A percentile compares a stretch with the other conserved stretches of the same genome.
Conservation (phyloP, 2,888 invertebrate species). For the Notodromas monacha region DNA sequence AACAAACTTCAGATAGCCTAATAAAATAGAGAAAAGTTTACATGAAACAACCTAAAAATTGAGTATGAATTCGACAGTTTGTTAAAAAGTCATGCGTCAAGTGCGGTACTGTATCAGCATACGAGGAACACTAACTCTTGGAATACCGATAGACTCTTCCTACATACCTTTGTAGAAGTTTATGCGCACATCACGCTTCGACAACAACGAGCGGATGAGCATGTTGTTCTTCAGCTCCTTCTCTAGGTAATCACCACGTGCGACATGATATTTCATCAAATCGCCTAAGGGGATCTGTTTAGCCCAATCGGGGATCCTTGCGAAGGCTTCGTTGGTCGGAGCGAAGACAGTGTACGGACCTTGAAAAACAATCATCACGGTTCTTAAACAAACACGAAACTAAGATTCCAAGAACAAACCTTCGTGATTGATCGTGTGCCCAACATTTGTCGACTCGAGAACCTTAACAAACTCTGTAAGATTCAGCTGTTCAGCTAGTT, state of each 20-base stretch:
- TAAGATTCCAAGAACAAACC: neutral
- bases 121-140: too few relatives aligned
- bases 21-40: too few relatives aligned
- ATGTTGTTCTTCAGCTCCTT: slow-evolving; percentile 9
- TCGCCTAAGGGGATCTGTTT: slow-evolving; percentile 5
- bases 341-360: neutral
- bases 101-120: too few relatives aligned
- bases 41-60: too few relatives aligned
- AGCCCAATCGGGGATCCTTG: slow-evolving; percentile 4
- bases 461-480: neutral
- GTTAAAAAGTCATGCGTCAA: too few relatives aligned
- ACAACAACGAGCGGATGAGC: slow-evolving; percentile 8
- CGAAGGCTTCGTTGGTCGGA: neutral
- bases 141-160: too few relatives aligned
- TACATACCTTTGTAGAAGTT: slow-evolving; percentile 8
- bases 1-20: too few relatives aligned
- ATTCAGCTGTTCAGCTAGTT: neutral
- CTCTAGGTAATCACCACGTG: slow-evolving; percentile 7
- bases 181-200: slow-evolving; percentile 9
- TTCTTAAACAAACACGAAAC: too few relatives aligned
- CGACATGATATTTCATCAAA: slow-evolving; percentile 7
- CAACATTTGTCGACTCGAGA: neutral
- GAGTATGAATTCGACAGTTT: too few relatives aligned
- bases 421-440: neutral
- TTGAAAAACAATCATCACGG: too few relatives aligned